A percentile compares a stretch with the other conserved stretches of the same genome.
Evolutionary conservation across 2,113 vertebrate species (phyloP).

Genomic region (Mesembrinibis cayennensis): DNA sequence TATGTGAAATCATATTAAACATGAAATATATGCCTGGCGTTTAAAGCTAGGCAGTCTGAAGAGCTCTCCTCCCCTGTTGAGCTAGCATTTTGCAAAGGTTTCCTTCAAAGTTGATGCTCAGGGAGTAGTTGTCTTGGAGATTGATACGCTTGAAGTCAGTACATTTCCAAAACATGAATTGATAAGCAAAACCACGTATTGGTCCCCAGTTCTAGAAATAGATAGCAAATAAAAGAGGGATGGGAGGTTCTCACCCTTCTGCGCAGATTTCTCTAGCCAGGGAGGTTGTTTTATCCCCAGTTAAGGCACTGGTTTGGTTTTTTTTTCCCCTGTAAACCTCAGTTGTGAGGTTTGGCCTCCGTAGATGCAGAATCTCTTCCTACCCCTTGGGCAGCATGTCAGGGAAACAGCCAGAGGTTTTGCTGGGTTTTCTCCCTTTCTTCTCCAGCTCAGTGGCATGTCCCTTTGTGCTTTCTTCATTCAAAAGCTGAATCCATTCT

Average conservation of each 20-base stretch:
- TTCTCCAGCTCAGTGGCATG: neutral
- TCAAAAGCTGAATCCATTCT: neutral
- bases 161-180: neutral
- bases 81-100: neutral
- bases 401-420: neutral
- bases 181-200: neutral
- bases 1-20: conserved; percentile 4
- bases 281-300: neutral
- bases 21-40: neutral
- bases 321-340: neutral
- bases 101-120: neutral
- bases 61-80: neutral
- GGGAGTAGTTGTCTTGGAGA: neutral
- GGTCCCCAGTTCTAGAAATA: neutral
- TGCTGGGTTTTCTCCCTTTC: neutral
- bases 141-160: neutral
- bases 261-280: neutral
- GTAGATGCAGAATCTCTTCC: neutral
- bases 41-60: conserved; percentile 5
- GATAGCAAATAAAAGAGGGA: neutral
- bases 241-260: neutral
- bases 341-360: neutral
- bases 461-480: neutral
- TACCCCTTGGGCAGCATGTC: neutral
- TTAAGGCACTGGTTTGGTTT: neutral